These are phyloP conservation scores for Sinocyclocheilus rhinocerous DNA, from an alignment of 2,113 vertebrate species.

Conservation along the genomic window DNA sequence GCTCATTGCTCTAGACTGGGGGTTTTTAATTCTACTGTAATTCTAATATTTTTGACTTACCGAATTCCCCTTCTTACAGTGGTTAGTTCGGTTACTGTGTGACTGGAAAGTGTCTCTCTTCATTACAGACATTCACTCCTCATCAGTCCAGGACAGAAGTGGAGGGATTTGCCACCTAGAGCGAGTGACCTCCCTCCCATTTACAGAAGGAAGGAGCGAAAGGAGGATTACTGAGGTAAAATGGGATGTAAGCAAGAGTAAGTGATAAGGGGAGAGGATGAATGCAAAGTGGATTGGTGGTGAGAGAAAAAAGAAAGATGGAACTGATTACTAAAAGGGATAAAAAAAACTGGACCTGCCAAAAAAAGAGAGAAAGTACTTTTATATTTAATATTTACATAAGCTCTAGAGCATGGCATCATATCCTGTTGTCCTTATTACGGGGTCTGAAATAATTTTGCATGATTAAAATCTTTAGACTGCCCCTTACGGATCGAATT, in stretches of 20 bases:
- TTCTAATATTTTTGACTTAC: not conserved
- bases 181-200: not conserved
- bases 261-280: not conserved
- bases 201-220: not conserved
- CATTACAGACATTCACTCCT: slow-evolving; percentile 29
- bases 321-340: not conserved
- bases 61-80: not conserved
- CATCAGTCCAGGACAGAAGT: not conserved
- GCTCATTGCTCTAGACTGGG: too few relatives aligned
- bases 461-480: not conserved
- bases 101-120: slow-evolving; percentile 1
- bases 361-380: not conserved
- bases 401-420: not conserved
- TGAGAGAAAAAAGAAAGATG: not conserved
- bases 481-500: not conserved
- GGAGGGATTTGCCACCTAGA: not conserved
- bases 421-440: not conserved
- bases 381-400: not conserved
- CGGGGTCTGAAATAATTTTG: not conserved
- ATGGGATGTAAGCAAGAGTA: not conserved
- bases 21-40: not conserved
- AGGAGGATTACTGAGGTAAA: not conserved
- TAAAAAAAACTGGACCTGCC: not conserved
- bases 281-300: not conserved
- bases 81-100: not conserved